Evolutionary conservation across 2,113 vertebrate species (phyloP), one percentile per base, ranked within the genome.

Genomic region (Grantiella picta): DNA sequence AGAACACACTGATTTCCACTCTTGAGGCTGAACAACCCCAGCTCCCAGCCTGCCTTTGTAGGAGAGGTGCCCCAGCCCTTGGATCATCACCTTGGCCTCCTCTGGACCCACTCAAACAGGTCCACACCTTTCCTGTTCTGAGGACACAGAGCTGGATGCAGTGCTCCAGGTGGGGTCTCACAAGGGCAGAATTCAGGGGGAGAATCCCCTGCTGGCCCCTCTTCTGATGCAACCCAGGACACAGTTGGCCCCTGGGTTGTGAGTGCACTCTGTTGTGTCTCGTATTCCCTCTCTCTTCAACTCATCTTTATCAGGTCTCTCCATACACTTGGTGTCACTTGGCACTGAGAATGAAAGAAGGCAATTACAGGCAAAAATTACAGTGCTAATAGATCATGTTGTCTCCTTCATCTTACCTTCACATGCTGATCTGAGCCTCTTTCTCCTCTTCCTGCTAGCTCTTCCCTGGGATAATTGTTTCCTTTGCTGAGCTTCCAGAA

Each of bases 1-100:
- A 68, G 61, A 38, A 60, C 2, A 0, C 4, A 22, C 8, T 0
- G 2, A 9, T 81, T 82, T 91, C 61, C 0, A 0, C 38, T 68
- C 47, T 47, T 13, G 8, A 19, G 49, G n/a, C 21, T 68, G 47
- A 69, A 27, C 29, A 68, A 4, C 11, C 24, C 35, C 79, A 49
- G 17, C 25, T 76, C 38, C 27, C 45, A 68, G 24, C 24, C 23
- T 66, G 23, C 24, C 29, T 60, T 20, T 11, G 5, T 2, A 50
- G 12, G 15, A 73, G 17, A 50, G 44, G 5, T 50, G 27, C 15
- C 68, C 9, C 54, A 82, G 29, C n/a, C 45, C 23, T 31, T 38
- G 54, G 53, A 35, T n/a, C 35, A 40, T 18, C 54, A 61, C 31
- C 16, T 4, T 31, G 14, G 21, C 25, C 17, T 61, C n/a, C 24